These are phyloP conservation scores for Bucco capensis DNA, from an alignment of 2,113 vertebrate species.

Conservation along the genomic window DNA sequence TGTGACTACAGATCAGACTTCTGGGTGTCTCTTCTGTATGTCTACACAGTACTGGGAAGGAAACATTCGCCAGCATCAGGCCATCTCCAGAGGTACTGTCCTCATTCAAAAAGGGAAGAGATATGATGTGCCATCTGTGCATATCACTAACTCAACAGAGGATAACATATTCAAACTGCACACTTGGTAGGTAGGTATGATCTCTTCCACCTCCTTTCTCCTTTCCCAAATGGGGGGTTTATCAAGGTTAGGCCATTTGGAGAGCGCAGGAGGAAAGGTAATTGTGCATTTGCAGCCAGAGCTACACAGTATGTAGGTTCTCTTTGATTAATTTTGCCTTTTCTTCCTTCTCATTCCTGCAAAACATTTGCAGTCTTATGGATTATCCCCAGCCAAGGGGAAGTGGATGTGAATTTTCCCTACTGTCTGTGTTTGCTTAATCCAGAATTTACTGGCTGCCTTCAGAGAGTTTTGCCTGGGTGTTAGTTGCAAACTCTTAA, in stretches of 20 bases:
- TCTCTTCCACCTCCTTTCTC: background rate
- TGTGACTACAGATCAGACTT: background rate
- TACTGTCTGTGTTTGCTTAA: background rate
- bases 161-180: background rate
- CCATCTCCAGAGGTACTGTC: background rate
- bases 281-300: background rate
- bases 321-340: background rate
- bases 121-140: background rate
- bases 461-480: background rate
- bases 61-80: background rate
- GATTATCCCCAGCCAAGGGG: background rate
- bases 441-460: background rate
- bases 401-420: background rate
- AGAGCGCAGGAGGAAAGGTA: background rate
- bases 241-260: background rate
- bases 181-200: background rate
- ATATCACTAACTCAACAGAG: accelerated
- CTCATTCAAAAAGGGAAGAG: background rate
- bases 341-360: background rate
- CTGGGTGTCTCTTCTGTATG: background rate
- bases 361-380: background rate
- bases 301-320: background rate
- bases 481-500: background rate
- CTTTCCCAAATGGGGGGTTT: background rate
- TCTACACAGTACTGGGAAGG: background rate